These are phyloP conservation scores for Halocaridina rubra DNA, from an alignment of 2,888 invertebrate genomes.

Conservation along the genomic window DNA sequence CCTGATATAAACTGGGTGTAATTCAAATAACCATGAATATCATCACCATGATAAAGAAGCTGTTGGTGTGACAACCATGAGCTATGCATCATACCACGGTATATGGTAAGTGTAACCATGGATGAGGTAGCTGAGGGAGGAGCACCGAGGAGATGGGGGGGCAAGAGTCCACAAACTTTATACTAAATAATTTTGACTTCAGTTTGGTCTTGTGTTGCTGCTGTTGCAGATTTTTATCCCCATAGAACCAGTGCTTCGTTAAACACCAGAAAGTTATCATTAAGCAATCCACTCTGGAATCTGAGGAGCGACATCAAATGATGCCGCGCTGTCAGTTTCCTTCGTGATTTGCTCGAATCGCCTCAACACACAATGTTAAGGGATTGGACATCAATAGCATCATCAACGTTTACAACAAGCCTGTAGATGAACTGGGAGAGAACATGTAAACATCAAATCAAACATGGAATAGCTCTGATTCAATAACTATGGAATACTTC, in stretches of 20 bases:
- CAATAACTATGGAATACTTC: constrained; percentile 62
- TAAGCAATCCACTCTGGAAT: constrained; percentile 34
- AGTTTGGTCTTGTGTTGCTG: constrained; percentile 59
- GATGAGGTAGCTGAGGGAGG: constrained; percentile 35
- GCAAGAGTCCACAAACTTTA: constrained; percentile 56
- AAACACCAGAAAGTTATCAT: constrained; percentile 52
- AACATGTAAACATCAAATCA: constrained; percentile 63
- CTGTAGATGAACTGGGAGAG: constrained; percentile 58
- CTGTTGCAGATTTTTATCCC: constrained; percentile 49
- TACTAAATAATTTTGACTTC: constrained; percentile 58
- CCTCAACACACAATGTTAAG: constrained; percentile 46
- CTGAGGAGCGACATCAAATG: constrained; percentile 11
- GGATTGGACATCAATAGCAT: constrained; percentile 60
- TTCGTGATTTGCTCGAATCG: too few relatives aligned
- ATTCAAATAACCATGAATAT: too few relatives aligned
- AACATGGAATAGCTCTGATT: constrained; percentile 62
- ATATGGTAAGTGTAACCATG: background rate
- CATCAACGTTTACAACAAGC: constrained; percentile 62
- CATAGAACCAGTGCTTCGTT: constrained; percentile 56
- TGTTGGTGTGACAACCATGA: background rate
- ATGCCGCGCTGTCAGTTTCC: too few relatives aligned
- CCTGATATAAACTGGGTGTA: too few relatives aligned
- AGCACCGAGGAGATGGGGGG: constrained; percentile 49
- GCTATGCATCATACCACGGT: background rate
- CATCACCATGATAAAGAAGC: too few relatives aligned